These are phyloP conservation scores for Chymomyza amoena DNA, from an alignment of 2,888 invertebrate species.

Conservation along the genomic window DNA sequence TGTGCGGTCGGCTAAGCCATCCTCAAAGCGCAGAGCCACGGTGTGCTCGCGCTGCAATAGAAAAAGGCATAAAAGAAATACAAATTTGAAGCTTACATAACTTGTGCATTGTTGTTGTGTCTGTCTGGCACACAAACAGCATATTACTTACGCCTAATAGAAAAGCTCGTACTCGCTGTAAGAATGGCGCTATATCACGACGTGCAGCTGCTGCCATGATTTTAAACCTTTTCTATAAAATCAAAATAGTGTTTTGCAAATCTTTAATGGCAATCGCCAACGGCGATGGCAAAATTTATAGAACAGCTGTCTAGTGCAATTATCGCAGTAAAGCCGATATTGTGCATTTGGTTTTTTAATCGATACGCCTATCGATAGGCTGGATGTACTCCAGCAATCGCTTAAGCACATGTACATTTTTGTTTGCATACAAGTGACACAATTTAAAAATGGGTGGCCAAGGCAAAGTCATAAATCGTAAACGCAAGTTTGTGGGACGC, in stretches of 20 bases:
- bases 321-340: neutral
- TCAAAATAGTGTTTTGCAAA: neutral
- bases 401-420: slow-evolving; percentile 28
- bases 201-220: slow-evolving; percentile 79
- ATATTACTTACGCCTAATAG: slow-evolving; percentile 82
- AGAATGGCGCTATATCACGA: slow-evolving; percentile 83
- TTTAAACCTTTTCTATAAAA: neutral
- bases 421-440: slow-evolving; percentile 29
- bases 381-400: neutral
- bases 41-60: slow-evolving; percentile 81
- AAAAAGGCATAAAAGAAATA: slow-evolving; percentile 3
- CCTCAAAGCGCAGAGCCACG: slow-evolving; percentile 84
- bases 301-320: neutral
- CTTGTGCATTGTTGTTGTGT: slow-evolving; percentile 1
- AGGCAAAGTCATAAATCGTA: slow-evolving; percentile 73
- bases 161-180: slow-evolving; percentile 83
- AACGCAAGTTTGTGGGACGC: slow-evolving; percentile 72
- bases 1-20: slow-evolving; percentile 84
- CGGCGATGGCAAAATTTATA: slow-evolving; percentile 5
- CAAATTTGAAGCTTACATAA: slow-evolving; percentile 64
- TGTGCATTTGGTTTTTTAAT: neutral
- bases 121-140: slow-evolving; percentile 6
- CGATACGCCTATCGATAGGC: slow-evolving; percentile 2
- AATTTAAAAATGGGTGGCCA: slow-evolving; percentile 70
- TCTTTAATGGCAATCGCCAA: neutral